Evolutionary conservation across 2,797 vertebrate species (phyloP).

Genomic region (Xyrichtys novacula): DNA sequence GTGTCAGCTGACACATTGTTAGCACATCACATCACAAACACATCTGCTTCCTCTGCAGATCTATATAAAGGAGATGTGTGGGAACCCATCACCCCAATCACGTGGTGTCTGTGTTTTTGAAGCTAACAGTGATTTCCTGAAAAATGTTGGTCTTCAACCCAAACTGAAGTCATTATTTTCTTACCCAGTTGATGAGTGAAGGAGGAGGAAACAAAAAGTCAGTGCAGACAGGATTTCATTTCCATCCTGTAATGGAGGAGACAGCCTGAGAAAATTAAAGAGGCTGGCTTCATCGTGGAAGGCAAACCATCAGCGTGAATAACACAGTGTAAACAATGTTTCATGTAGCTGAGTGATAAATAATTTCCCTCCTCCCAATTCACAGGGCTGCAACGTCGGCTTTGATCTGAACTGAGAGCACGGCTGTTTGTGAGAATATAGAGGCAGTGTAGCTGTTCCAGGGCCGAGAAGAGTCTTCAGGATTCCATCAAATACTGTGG

Average conservation of each 20-base stretch:
- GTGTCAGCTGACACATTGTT: slow-evolving; percentile 46
- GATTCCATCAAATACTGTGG: too few relatives aligned
- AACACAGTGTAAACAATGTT: slow-evolving; percentile 37
- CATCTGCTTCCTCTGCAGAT: not conserved
- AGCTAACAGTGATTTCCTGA: not conserved
- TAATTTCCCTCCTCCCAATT: slow-evolving; percentile 11
- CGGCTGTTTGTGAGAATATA: not conserved
- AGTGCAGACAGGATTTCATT: slow-evolving; percentile 25
- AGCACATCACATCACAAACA: slow-evolving; percentile 13
- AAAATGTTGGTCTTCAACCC: slow-evolving; percentile 16
- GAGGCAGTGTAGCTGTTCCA: not conserved
- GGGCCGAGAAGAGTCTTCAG: not conserved
- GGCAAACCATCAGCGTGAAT: slow-evolving; percentile 37
- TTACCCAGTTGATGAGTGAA: slow-evolving; percentile 18
- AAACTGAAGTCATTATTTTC: slow-evolving; percentile 4
- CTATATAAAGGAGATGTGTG: not conserved
- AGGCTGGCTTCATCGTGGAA: slow-evolving; percentile 18
- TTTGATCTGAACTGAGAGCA: slow-evolving; percentile 7
- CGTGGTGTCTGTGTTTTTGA: not conserved
- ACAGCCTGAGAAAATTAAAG: slow-evolving; percentile 48
- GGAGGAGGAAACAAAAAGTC: slow-evolving; percentile 25
- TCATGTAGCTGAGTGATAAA: slow-evolving; percentile 41
- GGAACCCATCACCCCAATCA: not conserved
- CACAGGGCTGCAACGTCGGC: not conserved
- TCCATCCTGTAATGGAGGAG: slow-evolving; percentile 37